Evolutionary conservation across 2,113 vertebrate genomes (phyloP), one percentile per base, ranked within the genome.

Genomic region (Anolis sagrei): DNA sequence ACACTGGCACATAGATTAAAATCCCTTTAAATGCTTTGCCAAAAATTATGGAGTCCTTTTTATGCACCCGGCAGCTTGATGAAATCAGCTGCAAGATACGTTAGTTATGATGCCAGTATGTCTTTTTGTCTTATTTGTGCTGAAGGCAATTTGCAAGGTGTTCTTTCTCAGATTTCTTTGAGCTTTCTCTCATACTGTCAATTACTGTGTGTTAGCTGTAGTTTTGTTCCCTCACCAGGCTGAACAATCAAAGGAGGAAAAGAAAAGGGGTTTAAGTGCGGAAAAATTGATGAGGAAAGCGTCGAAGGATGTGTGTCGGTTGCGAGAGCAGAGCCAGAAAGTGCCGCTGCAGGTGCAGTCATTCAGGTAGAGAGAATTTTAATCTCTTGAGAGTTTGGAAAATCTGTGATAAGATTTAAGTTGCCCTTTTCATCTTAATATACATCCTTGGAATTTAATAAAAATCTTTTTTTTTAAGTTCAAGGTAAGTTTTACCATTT

Each of bases 251-350:
- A 95, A 95, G 90, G 97, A 97, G 76, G 96, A 97, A 85, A 95
- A 96, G 93, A 96, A 97, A 78, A 96, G 94, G 82, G 96, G 90
- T 58, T 88, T 96, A 93, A 97, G 86, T 61, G 97, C 96, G 0
- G 96, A 97, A 93, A 97, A 97, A 82, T 10, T 97, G 92, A 96
- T 97, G 97, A 95, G 96, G 86, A 97, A 96, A 87, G 97, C 93
- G 74, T 97, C 97, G 48, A 98, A 97, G 93, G 97, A 98, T 0
- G 97, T 97, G 27, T 97, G 95, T 39, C 95, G 97, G 44, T 93
- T 98, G 29, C 95, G 97, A 54, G 97, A 97, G 87, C 97, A 97
- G 95, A 97, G 96, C 93, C 96, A 95, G 92, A 97, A 97, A 90
- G 96, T 97, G 75, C 97, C 97, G 0, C 94, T 95, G 68, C 97